Evolutionary conservation across 1,140 invertebrate species (phyloP).

Genomic region (Camponotus floridanus): DNA sequence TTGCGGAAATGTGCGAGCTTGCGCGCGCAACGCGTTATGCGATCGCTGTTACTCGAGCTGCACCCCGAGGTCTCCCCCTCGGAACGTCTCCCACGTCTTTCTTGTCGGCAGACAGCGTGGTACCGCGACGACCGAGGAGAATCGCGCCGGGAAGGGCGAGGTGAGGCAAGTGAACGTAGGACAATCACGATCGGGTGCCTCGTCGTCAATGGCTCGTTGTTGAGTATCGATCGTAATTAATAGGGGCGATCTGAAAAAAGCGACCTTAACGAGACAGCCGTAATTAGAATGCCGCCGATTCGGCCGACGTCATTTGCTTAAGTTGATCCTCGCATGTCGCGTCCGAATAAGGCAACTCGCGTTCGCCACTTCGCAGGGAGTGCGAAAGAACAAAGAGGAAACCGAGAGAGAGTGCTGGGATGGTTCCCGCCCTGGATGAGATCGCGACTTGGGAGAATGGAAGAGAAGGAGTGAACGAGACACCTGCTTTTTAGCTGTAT

Average conservation of each 20-base stretch:
- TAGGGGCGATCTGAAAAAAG: slow-evolving; percentile 49
- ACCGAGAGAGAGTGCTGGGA: slow-evolving; percentile 63
- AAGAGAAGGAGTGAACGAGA: slow-evolving; percentile 63
- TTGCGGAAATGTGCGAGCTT: slow-evolving; percentile 3
- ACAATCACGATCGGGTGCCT: slow-evolving; percentile 60
- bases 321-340: slow-evolving; percentile 72
- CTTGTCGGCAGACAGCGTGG: slow-evolving; percentile 69
- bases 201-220: slow-evolving; percentile 18
- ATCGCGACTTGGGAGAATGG: slow-evolving; percentile 52
- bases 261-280: slow-evolving; percentile 65
- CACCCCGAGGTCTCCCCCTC: slow-evolving; percentile 6
- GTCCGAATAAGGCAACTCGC: slow-evolving; percentile 77
- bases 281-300: slow-evolving; percentile 66
- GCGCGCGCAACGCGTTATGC: slow-evolving; percentile 3
- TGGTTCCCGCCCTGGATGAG: slow-evolving; percentile 58
- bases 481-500: slow-evolving; percentile 82
- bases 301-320: slow-evolving; percentile 77
- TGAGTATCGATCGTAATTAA: slow-evolving; percentile 60
- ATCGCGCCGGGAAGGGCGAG: background rate
- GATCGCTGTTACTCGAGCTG: slow-evolving; percentile 27
- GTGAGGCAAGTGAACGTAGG: slow-evolving; percentile 23
- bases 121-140: slow-evolving; percentile 45
- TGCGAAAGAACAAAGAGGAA: slow-evolving; percentile 81
- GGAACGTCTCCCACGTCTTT: slow-evolving; percentile 70
- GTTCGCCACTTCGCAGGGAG: slow-evolving; percentile 74